Evolutionary conservation across 2,888 invertebrate species (phyloP), one percentile per base, ranked within the genome.

Genomic region (Coleophora deauratella): DNA sequence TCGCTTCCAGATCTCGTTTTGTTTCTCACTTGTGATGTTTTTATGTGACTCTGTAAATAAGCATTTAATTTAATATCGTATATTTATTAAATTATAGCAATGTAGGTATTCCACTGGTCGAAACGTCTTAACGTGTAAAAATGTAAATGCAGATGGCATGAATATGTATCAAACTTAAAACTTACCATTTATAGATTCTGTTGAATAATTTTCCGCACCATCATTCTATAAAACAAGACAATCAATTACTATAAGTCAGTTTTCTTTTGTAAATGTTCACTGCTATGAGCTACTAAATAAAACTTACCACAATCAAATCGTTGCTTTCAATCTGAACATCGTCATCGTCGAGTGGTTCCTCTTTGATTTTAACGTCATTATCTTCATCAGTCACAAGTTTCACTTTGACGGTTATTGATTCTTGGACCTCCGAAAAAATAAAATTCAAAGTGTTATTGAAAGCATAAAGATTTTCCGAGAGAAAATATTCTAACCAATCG

Each of bases 1-100:
- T 66, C 94, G 94, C 30, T 40, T 43, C 43, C 43, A 43, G 2
- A 30, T 11, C 1, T 8, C 6, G 12, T 28, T 9, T 10, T 38
- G 9, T 8, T n/a, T 31, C 12, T n/a, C 38, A n/a, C 9, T n/a
- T 12, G 14, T 11, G 15, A 8, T 15, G 8, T 2, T n/a, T 21
- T 35, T n/a, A 1, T 7, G 21, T n/a, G 11, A 9, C 14, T 13
- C 14, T 11, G 15, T 11, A 11, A 27, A n/a, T n/a, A n/a, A n/a
- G n/a, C n/a, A n/a, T n/a, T n/a, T n/a, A n/a, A n/a, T n/a, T n/a
- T n/a, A n/a, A n/a, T n/a, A n/a, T n/a, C n/a, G n/a, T n/a, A n/a
- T n/a, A n/a, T n/a, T n/a, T n/a, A n/a, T n/a, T n/a, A n/a, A n/a
- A n/a, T n/a, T n/a, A n/a, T n/a, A n/a, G n/a, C n/a, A n/a, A n/a